Percentiles rank a stretch among this genome's conserved stretches.
These are phyloP conservation scores for Copidosoma aretas DNA, from an alignment of 2,888 invertebrate genomes.

Conservation along the genomic window DNA sequence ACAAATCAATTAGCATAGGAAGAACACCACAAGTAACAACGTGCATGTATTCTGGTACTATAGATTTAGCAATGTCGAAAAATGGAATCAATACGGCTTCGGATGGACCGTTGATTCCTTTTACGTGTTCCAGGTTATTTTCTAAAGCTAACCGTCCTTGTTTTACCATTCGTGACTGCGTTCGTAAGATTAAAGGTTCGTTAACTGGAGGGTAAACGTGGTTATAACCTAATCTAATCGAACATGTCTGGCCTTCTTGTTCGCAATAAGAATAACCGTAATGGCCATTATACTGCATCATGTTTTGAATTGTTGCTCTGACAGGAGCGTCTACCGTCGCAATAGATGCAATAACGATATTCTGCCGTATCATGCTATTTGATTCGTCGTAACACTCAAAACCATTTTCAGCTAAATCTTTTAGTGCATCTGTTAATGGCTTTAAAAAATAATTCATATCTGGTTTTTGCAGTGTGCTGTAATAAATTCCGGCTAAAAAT, in stretches of 20 bases:
- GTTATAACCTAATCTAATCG: neutral
- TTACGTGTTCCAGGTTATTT: neutral
- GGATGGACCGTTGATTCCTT: constrained; percentile 13
- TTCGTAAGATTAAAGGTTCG: neutral
- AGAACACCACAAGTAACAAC: constrained; percentile 8
- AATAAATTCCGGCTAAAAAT: too few relatives aligned
- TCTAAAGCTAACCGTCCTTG: neutral
- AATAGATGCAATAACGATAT: neutral
- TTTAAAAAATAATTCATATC: too few relatives aligned
- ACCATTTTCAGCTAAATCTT: too few relatives aligned
- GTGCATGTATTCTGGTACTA: constrained; percentile 25
- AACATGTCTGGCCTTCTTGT: neutral
- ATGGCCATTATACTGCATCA: neutral
- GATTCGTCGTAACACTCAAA: too few relatives aligned
- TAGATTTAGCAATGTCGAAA: constrained; percentile 14
- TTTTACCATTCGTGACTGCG: neutral
- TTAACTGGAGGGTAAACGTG: neutral
- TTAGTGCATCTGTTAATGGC: too few relatives aligned
- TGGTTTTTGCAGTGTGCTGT: too few relatives aligned
- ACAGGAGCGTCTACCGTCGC: neutral
- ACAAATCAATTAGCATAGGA: neutral
- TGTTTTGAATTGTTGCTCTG: neutral
- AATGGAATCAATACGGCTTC: constrained; percentile 6
- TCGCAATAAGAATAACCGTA: neutral
- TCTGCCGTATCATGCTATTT: neutral